Evolutionary conservation across 2,888 invertebrate genomes (phyloP), one percentile per base, ranked within the genome.

Genomic region (Agrochola litura): DNA sequence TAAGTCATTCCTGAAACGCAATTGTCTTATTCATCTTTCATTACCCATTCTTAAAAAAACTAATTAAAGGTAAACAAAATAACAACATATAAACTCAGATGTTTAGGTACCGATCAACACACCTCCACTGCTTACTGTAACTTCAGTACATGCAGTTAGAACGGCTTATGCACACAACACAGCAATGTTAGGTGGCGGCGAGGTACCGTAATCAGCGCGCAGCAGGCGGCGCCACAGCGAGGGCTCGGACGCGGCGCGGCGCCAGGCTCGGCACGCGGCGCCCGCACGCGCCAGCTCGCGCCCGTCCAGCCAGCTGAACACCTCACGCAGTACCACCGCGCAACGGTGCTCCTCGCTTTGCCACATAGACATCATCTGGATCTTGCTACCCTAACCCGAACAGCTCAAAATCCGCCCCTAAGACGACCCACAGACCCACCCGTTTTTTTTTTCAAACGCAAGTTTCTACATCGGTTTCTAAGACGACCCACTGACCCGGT

Each of bases 231-330:
- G 93, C 95, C 95, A 95, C 58, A 92, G 91, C 82, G 88, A 74
- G 30, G 88, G 90, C 64, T 85, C 90, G 73, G 83, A 86, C 77
- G 94, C 93, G 77, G 92, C 92, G 86, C 85, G 83, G 77, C 93
- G 93, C 95, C 95, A 95, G 52, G 91, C 90, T 77, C 91, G 90
- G 78, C 95, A 95, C 83, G 86, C 91, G 73, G 84, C 89, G 30
- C 90, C 92, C 65, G 91, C 92, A 74, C 88, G 88, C 87, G 93
- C 90, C 89, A 94, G 89, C 77, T 86, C 88, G 19, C 19, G 77
- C 30, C 88, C 92, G 4, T 43, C 52, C 82, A 93, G 90, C 91
- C 91, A 85, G 78, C 81, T 56, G 80, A 95, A 90, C 88, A 93
- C 93, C 80, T 85, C 87, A 43, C 76, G 82, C 79, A 89, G 83